Percentiles rank a stretch among this genome's conserved stretches.
Conservation (phyloP, 2,888 invertebrate genomes). For the Drosophila leonis region DNA sequence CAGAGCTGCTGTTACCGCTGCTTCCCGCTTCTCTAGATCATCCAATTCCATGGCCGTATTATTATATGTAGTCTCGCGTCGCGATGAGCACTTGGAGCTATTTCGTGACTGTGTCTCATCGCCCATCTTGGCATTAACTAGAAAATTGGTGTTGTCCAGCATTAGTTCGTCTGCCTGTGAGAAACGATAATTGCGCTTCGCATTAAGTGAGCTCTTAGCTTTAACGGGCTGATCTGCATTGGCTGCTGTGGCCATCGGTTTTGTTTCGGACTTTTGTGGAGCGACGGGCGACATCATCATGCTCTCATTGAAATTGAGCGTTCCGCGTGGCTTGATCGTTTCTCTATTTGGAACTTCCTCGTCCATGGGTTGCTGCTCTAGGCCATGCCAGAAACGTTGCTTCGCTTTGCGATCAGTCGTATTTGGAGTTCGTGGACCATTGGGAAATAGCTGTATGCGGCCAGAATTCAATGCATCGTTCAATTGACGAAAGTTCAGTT, state of each 20-base stretch:
- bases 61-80: slow-evolving; percentile 56
- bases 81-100: slow-evolving; percentile 55
- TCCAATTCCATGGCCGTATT: slow-evolving; percentile 57
- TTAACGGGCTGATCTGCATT: slow-evolving; percentile 1
- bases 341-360: slow-evolving; percentile 1
- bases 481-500: slow-evolving; percentile 67
- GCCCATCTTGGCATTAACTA: slow-evolving; percentile 67
- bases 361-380: slow-evolving; percentile 24
- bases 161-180: slow-evolving; percentile 72
- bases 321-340: slow-evolving; percentile 42
- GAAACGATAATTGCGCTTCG: slow-evolving; percentile 48
- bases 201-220: neutral
- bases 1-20: slow-evolving; percentile 31
- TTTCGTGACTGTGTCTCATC: slow-evolving; percentile 72
- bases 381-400: slow-evolving; percentile 26
- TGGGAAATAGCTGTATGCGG: slow-evolving; percentile 67
- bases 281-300: slow-evolving; percentile 53
- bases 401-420: slow-evolving; percentile 45
- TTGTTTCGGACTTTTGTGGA: slow-evolving; percentile 4
- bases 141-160: slow-evolving; percentile 75
- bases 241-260: neutral
- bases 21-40: slow-evolving; percentile 43
- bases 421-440: slow-evolving; percentile 61
- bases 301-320: slow-evolving; percentile 58
- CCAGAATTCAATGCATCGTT: slow-evolving; percentile 77